Percentiles rank a stretch among this genome's conserved stretches.
Evolutionary conservation across 2,797 vertebrate species (phyloP).

Genomic region (Dallia pectoralis): DNA sequence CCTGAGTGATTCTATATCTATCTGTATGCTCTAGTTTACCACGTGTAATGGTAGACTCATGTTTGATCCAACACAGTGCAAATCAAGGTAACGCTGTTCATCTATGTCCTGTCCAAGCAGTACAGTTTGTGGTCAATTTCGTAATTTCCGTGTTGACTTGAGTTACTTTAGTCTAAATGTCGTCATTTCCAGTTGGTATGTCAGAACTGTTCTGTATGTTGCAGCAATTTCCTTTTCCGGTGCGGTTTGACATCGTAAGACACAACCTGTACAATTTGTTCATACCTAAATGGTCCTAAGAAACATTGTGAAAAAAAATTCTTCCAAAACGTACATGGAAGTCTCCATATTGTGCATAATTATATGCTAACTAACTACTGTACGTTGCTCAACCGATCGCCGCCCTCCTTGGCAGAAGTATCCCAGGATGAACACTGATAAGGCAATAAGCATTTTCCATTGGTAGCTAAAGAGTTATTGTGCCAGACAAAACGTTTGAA

Average conservation of each 20-base stretch:
- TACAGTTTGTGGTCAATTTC: too few relatives aligned
- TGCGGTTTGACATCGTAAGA: background rate
- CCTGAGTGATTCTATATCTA: background rate
- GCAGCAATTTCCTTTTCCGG: background rate
- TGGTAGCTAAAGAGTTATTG: too few relatives aligned
- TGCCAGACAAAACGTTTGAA: too few relatives aligned
- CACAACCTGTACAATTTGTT: background rate
- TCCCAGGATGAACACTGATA: background rate
- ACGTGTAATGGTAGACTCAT: background rate
- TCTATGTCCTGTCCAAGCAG: background rate
- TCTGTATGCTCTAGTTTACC: background rate
- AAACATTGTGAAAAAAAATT: background rate
- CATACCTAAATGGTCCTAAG: background rate
- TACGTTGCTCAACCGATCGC: background rate
- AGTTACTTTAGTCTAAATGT: background rate
- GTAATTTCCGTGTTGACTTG: background rate
- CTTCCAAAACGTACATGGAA: background rate
- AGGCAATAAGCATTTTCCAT: too few relatives aligned
- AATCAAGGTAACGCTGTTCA: conserved; percentile 3
- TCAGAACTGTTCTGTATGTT: background rate
- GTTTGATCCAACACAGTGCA: too few relatives aligned
- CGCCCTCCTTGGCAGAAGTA: background rate
- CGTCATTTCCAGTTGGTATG: background rate
- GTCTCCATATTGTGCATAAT: background rate
- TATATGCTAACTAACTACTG: background rate